phyloP scores from a whole-genome alignment of 2,888 invertebrate genomes.

The Drosophila stalkeri region DNA sequence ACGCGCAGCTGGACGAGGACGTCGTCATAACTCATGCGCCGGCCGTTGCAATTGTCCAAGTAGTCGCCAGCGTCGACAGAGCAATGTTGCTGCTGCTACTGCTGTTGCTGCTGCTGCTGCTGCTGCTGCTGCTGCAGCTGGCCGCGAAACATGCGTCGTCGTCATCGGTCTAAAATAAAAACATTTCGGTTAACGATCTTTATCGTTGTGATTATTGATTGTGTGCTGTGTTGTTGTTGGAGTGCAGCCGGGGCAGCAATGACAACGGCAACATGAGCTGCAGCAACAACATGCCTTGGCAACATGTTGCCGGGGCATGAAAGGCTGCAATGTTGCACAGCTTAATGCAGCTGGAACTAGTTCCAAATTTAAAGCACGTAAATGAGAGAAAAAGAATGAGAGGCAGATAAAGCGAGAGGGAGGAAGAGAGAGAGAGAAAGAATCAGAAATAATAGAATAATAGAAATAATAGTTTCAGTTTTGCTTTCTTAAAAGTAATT shows the following conservation, averaged over 20 bases:
- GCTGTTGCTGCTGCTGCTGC: conserved; percentile 15
- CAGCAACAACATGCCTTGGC: conserved; percentile 36
- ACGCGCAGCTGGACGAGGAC: conserved; percentile 58
- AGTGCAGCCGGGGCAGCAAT: conserved; percentile 23
- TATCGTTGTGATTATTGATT: conserved; percentile 85
- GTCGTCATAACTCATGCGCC: conserved; percentile 54
- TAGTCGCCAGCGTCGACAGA: conserved; percentile 21
- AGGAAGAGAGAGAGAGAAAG: neutral
- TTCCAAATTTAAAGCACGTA: neutral
- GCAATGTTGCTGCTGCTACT: conserved; percentile 8
- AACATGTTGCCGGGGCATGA: conserved; percentile 62
- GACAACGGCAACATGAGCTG: conserved; percentile 26
- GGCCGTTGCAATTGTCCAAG: conserved; percentile 62
- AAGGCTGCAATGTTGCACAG: conserved; percentile 22
- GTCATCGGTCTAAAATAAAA: conserved; percentile 74
- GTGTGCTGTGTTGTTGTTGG: conserved; percentile 51
- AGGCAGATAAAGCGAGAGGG: neutral
- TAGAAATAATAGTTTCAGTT: neutral
- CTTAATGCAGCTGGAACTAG: conserved; percentile 14
- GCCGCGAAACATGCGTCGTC: conserved; percentile 50
- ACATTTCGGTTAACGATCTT: conserved; percentile 83
- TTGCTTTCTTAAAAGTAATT: neutral
- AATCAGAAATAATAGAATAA: neutral
- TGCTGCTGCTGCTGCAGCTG: conserved; percentile 32
- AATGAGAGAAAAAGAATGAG: neutral